Conservation (phyloP, 2,888 invertebrate genomes). For the Beris chalybata region DNA sequence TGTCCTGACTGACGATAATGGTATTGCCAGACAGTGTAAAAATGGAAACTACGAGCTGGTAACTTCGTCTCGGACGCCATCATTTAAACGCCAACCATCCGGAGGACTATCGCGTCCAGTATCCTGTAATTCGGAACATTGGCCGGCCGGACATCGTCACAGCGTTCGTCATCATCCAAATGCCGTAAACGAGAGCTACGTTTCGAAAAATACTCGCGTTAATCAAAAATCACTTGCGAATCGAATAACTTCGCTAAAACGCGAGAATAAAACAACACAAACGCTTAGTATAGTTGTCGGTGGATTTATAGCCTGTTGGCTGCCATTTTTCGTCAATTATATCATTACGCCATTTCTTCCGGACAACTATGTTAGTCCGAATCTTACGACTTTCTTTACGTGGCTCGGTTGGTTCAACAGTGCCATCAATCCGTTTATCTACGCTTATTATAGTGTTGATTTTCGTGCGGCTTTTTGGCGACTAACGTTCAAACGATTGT, state of each 20-base stretch:
- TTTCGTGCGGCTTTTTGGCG: conserved; percentile 87
- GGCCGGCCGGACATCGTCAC: conserved; percentile 38
- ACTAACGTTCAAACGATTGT: conserved; percentile 61
- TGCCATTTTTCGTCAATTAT: conserved; percentile 85
- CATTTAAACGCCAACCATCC: conserved; percentile 40
- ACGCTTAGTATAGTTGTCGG: conserved; percentile 87
- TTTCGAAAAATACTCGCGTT: conserved; percentile 45
- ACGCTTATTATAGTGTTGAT: conserved; percentile 86
- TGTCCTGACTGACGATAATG: conserved; percentile 41
- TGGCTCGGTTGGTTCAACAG: conserved; percentile 92
- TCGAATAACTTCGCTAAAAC: conserved; percentile 59
- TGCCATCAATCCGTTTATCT: conserved; percentile 88
- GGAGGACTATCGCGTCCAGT: conserved; percentile 20
- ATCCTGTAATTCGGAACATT: conserved; percentile 42
- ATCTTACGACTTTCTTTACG: conserved; percentile 74
- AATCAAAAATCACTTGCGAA: conserved; percentile 53
- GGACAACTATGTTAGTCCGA: conserved; percentile 61
- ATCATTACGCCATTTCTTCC: conserved; percentile 79
- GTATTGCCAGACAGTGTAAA: conserved; percentile 28
- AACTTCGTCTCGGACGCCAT: conserved; percentile 47
- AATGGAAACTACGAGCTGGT: conserved; percentile 49
- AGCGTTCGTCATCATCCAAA: conserved; percentile 32
- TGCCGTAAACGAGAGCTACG: conserved; percentile 43
- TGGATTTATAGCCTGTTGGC: conserved; percentile 85
- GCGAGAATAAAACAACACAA: conserved; percentile 86